Conservation (phyloP, 2,888 invertebrate genomes). For the Cheilosia impressa region DNA sequence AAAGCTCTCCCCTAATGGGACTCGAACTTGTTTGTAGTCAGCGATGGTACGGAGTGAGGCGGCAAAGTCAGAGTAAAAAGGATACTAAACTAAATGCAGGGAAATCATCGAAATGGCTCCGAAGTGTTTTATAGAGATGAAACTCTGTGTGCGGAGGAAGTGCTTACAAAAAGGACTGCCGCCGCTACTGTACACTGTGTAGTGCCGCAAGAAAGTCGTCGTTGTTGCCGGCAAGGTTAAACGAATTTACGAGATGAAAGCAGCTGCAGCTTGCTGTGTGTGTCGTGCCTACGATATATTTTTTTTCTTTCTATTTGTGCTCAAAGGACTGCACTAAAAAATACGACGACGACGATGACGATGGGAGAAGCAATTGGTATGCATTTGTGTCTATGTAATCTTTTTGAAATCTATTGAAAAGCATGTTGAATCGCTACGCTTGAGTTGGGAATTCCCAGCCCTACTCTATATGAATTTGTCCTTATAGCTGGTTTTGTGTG, state of each 20-base stretch:
- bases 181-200: slow-evolving; percentile 18
- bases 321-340: slow-evolving; percentile 63
- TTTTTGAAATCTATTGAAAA: slow-evolving; percentile 75
- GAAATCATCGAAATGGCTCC: slow-evolving; percentile 73
- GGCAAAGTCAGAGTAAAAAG: slow-evolving; percentile 40
- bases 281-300: slow-evolving; percentile 65
- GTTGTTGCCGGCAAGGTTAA: slow-evolving; percentile 65
- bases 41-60: slow-evolving; percentile 8
- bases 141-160: slow-evolving; percentile 33
- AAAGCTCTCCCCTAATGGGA: slow-evolving; percentile 63
- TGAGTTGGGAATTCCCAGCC: slow-evolving; percentile 56
- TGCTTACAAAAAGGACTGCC: slow-evolving; percentile 62
- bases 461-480: slow-evolving; percentile 43
- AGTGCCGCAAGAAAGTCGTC: slow-evolving; percentile 57
- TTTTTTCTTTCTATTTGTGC: slow-evolving; percentile 48
- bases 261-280: slow-evolving; percentile 67
- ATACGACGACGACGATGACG: slow-evolving; percentile 26
- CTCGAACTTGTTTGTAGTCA: slow-evolving; percentile 64
- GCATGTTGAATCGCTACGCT: slow-evolving; percentile 74
- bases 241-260: slow-evolving; percentile 74
- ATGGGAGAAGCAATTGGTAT: slow-evolving; percentile 71
- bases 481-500: slow-evolving; percentile 26
- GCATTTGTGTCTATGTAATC: slow-evolving; percentile 74
- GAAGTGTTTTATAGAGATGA: slow-evolving; percentile 68
- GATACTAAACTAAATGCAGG: slow-evolving; percentile 72